These are phyloP conservation scores for Cacatua alba DNA, from an alignment of 2,113 vertebrate species.

Conservation along the genomic window DNA sequence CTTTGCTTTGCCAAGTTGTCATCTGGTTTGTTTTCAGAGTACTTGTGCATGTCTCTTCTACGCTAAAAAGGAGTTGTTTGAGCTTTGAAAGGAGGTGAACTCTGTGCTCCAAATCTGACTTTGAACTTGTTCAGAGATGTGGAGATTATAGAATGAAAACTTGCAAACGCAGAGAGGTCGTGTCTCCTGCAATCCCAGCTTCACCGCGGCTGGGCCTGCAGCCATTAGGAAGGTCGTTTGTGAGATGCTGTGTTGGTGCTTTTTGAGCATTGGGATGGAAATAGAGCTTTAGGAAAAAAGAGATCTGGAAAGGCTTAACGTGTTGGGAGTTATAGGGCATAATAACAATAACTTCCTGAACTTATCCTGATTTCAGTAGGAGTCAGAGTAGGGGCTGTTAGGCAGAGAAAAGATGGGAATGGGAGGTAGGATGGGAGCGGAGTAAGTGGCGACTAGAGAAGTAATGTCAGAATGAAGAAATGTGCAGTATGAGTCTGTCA, in stretches of 20 bases:
- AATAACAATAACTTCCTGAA: neutral
- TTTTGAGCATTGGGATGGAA: neutral
- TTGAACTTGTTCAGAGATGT: neutral
- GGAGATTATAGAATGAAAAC: neutral
- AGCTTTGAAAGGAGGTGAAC: neutral
- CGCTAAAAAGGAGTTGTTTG: neutral
- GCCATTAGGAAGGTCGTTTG: neutral
- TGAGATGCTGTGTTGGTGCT: neutral
- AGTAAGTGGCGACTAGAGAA: neutral
- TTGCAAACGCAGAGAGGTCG: neutral
- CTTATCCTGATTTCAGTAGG: neutral
- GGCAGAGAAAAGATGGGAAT: neutral
- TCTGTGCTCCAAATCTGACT: neutral
- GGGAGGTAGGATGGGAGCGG: neutral
- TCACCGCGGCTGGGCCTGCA: neutral
- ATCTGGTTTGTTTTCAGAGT: neutral
- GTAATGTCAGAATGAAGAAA: slow-evolving; percentile 13
- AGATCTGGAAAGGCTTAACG: neutral
- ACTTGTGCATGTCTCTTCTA: neutral
- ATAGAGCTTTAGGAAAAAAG: neutral
- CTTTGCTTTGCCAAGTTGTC: neutral
- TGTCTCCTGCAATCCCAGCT: neutral
- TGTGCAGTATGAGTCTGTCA: slow-evolving; percentile 31
- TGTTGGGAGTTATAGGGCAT: neutral
- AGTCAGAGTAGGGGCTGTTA: neutral